phyloP scores from a whole-genome alignment of 2,113 vertebrate genomes.

The Fregata magnificens region DNA sequence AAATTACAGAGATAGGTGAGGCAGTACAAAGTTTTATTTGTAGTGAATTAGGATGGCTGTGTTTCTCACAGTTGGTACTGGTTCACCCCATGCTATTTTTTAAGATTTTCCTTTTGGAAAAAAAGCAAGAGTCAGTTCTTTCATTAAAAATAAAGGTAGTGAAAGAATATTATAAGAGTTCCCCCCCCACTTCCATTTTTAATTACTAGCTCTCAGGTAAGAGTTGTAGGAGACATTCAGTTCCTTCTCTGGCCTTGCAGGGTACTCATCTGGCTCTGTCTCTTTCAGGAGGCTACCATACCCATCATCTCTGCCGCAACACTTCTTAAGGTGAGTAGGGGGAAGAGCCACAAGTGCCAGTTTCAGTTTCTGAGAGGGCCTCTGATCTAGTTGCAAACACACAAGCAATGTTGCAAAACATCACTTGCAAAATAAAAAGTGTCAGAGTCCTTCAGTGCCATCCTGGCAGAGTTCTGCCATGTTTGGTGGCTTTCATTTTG shows the following conservation, averaged over 20 bases:
- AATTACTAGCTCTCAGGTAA: neutral
- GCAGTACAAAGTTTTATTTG: neutral
- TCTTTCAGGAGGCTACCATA: neutral
- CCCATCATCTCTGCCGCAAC: rapidly evolving
- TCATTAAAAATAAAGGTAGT: neutral
- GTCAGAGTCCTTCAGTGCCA: neutral
- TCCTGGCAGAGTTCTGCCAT: neutral
- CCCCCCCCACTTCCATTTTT: rapidly evolving
- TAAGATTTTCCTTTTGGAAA: neutral
- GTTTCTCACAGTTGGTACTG: neutral
- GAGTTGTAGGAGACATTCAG: neutral
- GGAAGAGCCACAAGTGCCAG: neutral
- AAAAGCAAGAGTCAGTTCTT: neutral
- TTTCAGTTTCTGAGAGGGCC: neutral
- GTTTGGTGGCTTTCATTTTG: neutral
- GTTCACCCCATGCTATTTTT: neutral
- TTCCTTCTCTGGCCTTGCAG: neutral
- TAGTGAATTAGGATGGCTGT: neutral
- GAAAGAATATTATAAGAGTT: neutral
- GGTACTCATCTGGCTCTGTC: neutral
- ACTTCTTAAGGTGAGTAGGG: neutral
- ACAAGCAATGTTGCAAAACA: neutral
- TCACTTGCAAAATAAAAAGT: neutral
- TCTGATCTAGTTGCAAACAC: neutral
- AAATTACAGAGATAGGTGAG: neutral